Percentiles rank a stretch among this genome's conserved stretches.
Evolutionary conservation across 2,113 vertebrate species (phyloP).

Genomic region (Triplophysa dalaica): DNA sequence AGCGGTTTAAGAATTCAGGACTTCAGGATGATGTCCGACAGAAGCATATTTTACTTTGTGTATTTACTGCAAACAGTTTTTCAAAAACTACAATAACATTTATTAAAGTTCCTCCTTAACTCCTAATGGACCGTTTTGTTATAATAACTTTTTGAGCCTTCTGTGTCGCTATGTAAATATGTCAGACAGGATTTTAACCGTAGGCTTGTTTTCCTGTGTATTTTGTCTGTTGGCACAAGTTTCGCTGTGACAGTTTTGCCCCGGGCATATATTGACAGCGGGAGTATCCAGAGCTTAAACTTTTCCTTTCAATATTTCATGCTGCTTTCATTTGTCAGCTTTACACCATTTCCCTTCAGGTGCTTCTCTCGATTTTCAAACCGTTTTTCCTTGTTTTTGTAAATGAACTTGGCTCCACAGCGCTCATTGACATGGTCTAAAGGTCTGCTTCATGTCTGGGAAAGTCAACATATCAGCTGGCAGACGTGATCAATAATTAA

Average conservation of each 20-base stretch:
- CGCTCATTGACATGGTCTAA: no score
- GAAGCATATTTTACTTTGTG: no score
- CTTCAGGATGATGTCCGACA: no score
- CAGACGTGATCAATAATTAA: constrained; percentile 21
- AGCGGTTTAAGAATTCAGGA: no score
- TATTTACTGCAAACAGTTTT: not conserved
- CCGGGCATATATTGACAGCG: constrained; percentile 35
- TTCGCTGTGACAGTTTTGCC: constrained; percentile 44
- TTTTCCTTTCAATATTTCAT: constrained; percentile 44
- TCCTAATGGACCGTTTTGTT: not conserved
- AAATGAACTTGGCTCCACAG: not conserved
- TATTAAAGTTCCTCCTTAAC: not conserved
- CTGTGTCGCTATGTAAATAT: constrained; percentile 35
- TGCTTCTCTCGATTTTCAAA: not conserved
- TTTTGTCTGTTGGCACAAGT: constrained; percentile 15
- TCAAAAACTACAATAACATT: not conserved
- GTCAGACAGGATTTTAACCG: constrained; percentile 13
- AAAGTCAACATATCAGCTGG: constrained; percentile 22
- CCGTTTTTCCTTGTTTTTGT: not conserved
- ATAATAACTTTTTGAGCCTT: not conserved
- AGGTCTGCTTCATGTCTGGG: not conserved
- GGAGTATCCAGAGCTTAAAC: constrained; percentile 34
- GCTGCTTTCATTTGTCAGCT: constrained; percentile 37
- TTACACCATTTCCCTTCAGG: not conserved
- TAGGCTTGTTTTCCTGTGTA: constrained; percentile 24